Evolutionary conservation across 1,140 invertebrate genomes (phyloP).

Genomic region (Bemisia tabaci): DNA sequence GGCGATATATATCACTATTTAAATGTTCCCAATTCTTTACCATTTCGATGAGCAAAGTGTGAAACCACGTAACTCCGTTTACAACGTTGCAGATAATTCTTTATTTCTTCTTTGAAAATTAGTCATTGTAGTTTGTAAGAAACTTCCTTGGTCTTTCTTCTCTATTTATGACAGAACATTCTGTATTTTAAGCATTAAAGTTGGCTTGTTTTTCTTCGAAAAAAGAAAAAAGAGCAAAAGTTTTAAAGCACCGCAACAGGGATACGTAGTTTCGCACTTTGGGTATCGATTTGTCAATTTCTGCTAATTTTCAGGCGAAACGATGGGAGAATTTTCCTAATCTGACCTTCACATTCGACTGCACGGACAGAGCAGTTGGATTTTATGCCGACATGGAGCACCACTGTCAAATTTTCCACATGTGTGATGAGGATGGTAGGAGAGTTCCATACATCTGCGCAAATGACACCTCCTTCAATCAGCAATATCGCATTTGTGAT

Average conservation of each 20-base stretch:
- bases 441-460: conserved; percentile 45
- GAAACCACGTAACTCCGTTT: too few species aligned
- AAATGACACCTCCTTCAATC: conserved; percentile 45
- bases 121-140: too few species aligned
- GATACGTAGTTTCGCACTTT: background rate
- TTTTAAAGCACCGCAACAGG: background rate
- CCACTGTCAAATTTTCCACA: conserved; percentile 48
- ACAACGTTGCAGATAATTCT: too few species aligned
- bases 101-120: too few species aligned
- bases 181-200: background rate
- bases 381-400: conserved; percentile 48
- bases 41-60: too few species aligned
- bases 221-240: background rate
- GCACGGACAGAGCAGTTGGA: conserved; percentile 38
- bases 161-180: too few species aligned
- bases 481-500: conserved; percentile 44
- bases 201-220: background rate
- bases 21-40: too few species aligned
- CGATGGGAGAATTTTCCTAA: conserved; percentile 46
- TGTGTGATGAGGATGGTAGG: conserved; percentile 45
- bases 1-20: too few species aligned
- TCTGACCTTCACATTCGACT: conserved; percentile 45
- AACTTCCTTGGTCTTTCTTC: too few species aligned
- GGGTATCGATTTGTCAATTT: background rate
- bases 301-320: conserved; percentile 28